A percentile compares a stretch with the other conserved stretches of the same genome.
phyloP scores from a whole-genome alignment of 2,888 invertebrate genomes.

The Hofmannophila pseudospretella region DNA sequence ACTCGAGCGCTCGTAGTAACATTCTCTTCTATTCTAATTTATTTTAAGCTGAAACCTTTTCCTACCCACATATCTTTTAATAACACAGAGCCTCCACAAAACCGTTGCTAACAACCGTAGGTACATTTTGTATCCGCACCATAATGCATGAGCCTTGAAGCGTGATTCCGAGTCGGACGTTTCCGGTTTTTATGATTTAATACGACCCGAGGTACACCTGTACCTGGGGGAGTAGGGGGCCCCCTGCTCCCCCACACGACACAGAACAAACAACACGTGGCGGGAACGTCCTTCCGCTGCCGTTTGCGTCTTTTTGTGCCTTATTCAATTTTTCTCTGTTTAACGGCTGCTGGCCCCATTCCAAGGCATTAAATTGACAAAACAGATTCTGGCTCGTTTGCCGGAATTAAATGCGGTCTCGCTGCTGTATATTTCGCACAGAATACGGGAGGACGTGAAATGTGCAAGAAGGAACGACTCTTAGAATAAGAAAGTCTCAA shows the following conservation, averaged over 20 bases:
- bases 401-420: conserved; percentile 8
- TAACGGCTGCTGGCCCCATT: conserved; percentile 12
- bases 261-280: conserved; percentile 9
- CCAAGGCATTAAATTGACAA: conserved; percentile 11
- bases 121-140: neutral
- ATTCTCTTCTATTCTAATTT: too few relatives aligned
- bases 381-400: conserved; percentile 16
- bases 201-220: conserved; percentile 2
- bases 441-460: neutral
- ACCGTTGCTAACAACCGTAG: too few relatives aligned
- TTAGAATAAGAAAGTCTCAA: too few relatives aligned
- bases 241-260: too few relatives aligned
- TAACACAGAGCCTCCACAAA: neutral
- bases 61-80: too few relatives aligned
- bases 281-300: conserved; percentile 16
- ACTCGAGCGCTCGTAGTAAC: too few relatives aligned
- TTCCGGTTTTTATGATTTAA: conserved; percentile 14
- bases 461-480: too few relatives aligned
- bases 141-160: conserved; percentile 1
- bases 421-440: neutral
- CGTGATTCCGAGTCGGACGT: conserved; percentile 6
- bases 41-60: too few relatives aligned
- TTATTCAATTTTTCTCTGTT: conserved; percentile 17
- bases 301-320: conserved; percentile 11
- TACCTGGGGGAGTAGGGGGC: too few relatives aligned